These are phyloP conservation scores for Oxyteleia sp. DNA, from an alignment of 2,888 invertebrate species.

Conservation along the genomic window DNA sequence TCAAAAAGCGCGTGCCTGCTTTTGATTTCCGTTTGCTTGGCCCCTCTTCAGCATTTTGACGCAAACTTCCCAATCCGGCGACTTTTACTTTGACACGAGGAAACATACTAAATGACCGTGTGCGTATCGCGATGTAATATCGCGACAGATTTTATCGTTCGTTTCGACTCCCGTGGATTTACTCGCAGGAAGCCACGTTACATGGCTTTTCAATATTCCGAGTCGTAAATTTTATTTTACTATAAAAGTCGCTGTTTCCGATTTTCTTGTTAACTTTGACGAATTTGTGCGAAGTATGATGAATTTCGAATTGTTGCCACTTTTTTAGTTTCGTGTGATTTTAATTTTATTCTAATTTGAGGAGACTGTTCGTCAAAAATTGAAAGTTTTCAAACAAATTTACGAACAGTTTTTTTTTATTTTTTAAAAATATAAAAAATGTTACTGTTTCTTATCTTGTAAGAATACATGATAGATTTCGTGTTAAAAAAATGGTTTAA, in stretches of 20 bases:
- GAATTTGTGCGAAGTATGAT: background rate
- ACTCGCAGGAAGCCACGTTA: background rate
- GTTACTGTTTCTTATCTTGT: too few relatives aligned
- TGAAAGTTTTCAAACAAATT: too few relatives aligned
- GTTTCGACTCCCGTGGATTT: slow-evolving; percentile 9
- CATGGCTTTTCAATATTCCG: slow-evolving; percentile 18
- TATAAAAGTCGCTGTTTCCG: slow-evolving; percentile 3
- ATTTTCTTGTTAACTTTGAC: slow-evolving; percentile 1
- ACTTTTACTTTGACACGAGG: background rate
- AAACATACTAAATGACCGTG: slow-evolving; percentile 2
- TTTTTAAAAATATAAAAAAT: too few relatives aligned
- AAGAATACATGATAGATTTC: too few relatives aligned
- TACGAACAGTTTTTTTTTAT: too few relatives aligned
- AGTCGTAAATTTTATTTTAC: slow-evolving; percentile 27
- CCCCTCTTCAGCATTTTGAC: background rate
- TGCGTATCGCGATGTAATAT: background rate
- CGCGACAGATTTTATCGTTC: slow-evolving; percentile 17
- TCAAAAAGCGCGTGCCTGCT: background rate
- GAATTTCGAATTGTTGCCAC: slow-evolving; percentile 16
- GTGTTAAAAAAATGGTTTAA: too few relatives aligned
- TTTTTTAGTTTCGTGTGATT: too few relatives aligned
- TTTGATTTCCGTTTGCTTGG: slow-evolving; percentile 1
- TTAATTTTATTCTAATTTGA: too few relatives aligned
- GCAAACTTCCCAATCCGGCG: background rate
- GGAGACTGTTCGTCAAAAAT: too few relatives aligned